A percentile compares a stretch with the other conserved stretches of the same genome.
These are phyloP conservation scores for Ovis canadensis DNA, from an alignment of 2,113 vertebrate genomes.

Conservation along the genomic window DNA sequence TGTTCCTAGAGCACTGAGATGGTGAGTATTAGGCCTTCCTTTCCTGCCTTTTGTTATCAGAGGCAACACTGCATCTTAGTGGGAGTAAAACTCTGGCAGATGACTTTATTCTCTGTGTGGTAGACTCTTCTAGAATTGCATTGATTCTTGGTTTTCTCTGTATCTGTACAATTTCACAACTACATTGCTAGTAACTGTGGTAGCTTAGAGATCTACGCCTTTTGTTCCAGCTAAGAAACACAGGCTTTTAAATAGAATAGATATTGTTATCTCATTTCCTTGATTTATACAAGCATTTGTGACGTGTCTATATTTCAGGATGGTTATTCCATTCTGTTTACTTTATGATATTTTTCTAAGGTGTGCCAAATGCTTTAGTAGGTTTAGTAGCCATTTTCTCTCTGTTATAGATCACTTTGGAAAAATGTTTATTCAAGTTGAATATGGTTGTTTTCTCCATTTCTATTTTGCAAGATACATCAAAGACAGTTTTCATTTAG, in stretches of 20 bases:
- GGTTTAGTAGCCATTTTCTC: neutral
- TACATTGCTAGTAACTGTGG: too few species aligned
- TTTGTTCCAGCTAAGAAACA: neutral
- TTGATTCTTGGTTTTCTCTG: neutral
- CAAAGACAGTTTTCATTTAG: neutral
- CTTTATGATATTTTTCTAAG: neutral
- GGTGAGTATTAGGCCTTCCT: neutral
- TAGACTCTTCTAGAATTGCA: neutral
- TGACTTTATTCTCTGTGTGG: neutral
- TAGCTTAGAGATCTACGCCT: neutral
- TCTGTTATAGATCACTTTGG: slow-evolving; percentile 1
- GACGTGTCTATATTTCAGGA: neutral
- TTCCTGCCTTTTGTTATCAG: neutral
- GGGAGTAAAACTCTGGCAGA: neutral
- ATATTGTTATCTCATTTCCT: neutral
- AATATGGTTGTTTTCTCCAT: neutral
- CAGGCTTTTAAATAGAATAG: neutral
- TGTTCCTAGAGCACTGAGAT: neutral
- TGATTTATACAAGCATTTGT: neutral
- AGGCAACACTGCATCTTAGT: too few species aligned
- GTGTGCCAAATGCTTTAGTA: neutral
- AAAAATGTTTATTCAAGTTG: neutral
- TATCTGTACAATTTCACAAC: neutral
- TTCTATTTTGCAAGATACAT: slow-evolving; percentile 7
- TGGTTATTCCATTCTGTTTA: neutral